phyloP scores from a whole-genome alignment of 2,797 vertebrate genomes.

The Epinephelus coioides region DNA sequence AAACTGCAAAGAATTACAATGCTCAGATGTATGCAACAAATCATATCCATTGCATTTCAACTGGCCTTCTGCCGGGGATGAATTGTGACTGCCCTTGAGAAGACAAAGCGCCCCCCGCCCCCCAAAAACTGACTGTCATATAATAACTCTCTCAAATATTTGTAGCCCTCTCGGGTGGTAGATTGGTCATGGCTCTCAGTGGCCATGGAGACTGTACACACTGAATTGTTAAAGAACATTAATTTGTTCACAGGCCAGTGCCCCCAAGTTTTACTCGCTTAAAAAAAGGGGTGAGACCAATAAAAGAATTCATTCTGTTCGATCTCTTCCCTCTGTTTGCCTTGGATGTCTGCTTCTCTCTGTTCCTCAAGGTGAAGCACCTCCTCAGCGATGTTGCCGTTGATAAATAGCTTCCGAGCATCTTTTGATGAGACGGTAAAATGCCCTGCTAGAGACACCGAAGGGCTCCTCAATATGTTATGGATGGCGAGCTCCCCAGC shows the following conservation, averaged over 20 bases:
- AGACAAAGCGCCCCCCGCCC: neutral
- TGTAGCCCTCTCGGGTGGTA: conserved; percentile 7
- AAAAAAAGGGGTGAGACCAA: conserved; percentile 24
- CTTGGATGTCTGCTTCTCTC: conserved; percentile 19
- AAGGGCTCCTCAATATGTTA: conserved; percentile 60
- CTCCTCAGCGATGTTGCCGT: conserved; percentile 24
- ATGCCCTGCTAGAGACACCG: conserved; percentile 42
- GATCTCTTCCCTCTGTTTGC: conserved; percentile 37
- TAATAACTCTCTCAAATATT: conserved; percentile 31
- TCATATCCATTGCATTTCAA: neutral
- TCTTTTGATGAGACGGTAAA: conserved; percentile 64
- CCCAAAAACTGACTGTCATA: neutral
- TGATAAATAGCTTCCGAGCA: conserved; percentile 61
- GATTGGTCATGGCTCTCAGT: conserved; percentile 28
- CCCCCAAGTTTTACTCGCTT: conserved; percentile 16
- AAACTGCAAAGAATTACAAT: conserved; percentile 14
- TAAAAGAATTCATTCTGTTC: conserved; percentile 42
- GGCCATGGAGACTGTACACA: conserved; percentile 15
- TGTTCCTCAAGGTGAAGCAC: conserved; percentile 53
- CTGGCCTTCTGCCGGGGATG: neutral
- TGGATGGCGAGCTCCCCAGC: conserved; percentile 39
- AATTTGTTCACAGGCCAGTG: conserved; percentile 13
- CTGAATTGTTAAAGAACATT: conserved; percentile 28
- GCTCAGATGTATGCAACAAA: neutral
- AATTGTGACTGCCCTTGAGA: conserved; percentile 28